Conservation (phyloP, 1,140 invertebrate species). For the Holcopasites calliopsidis region DNA sequence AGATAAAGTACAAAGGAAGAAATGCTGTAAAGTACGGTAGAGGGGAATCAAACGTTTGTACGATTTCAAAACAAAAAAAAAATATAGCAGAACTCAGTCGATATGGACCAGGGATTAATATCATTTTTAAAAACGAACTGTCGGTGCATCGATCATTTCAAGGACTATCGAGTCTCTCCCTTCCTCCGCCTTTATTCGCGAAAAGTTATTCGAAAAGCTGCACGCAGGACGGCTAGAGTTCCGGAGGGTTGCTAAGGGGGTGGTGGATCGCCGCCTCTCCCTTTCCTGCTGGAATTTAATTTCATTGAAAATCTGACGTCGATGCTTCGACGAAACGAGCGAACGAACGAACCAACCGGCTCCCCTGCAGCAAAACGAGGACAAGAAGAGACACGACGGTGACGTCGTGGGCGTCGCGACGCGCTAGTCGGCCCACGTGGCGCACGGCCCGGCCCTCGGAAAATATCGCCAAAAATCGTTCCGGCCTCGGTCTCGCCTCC, state of each 20-base stretch:
- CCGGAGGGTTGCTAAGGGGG: neutral
- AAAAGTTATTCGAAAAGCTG: constrained; percentile 34
- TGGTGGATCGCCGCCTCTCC: neutral
- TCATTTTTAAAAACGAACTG: constrained; percentile 24
- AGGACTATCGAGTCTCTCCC: neutral
- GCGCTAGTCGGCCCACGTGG: constrained; percentile 55
- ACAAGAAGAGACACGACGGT: constrained; percentile 16
- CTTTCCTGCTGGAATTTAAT: constrained; percentile 59
- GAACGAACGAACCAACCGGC: neutral
- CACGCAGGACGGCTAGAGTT: neutral
- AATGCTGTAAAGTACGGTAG: too few species aligned
- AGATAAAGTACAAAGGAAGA: too few species aligned
- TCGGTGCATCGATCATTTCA: constrained; percentile 35
- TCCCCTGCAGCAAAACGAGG: neutral
- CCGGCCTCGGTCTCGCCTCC: constrained; percentile 43
- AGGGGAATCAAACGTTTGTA: neutral
- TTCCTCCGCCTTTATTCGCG: neutral
- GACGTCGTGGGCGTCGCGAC: constrained; percentile 32
- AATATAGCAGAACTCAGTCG: neutral
- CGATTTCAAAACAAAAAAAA: neutral
- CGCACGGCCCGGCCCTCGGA: constrained; percentile 35
- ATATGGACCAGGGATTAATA: constrained; percentile 1
- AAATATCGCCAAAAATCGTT: constrained; percentile 64
- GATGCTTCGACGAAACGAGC: constrained; percentile 29
- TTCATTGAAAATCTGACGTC: constrained; percentile 61